Base-by-base conservation (phyloP, 1,140 invertebrate species). In the Stegodyphus mimosarum region DNA sequence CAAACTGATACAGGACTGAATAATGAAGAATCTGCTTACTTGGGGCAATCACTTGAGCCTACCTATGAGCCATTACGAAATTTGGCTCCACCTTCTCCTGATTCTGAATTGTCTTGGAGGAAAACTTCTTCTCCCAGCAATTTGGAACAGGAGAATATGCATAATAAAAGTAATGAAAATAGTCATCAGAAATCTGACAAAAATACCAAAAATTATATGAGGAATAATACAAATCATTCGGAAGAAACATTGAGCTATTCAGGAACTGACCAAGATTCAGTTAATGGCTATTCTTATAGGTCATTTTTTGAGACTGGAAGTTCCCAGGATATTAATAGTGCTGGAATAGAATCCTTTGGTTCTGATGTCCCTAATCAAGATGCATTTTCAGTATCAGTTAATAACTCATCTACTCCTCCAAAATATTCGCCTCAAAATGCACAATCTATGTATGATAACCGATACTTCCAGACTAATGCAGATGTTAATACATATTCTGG, bases 51-150 rank as follows among this genome's bases (percentile, higher is more conserved):
- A n/a, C 70, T 83, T 11, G 67, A 71, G 49, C 71, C 80, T 7
- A 86, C 83, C 1, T 86, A 86, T 66, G 83, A 86, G 48, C 66
- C 74, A 10, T 64, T 86, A 11, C 55, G 50, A 33, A 86, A 86
- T 64, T 75, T 86, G 17, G 69, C 69, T 52, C 75, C 72, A 17
- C 74, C 83, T 10, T 86, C 83, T 33, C 83, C 83, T 4, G 75
- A 86, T 9, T 50, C 81, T 17, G 80, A 60, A 13, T 52, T 83
- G 50, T 60, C 73, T 13, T 84, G 81, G 81, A 70, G 64, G 17
- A 84, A 84, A 15, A 71, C 17, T 76, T 10, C 51, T 50, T 69
- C 81, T 52, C 80, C 80, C 5, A n/a, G 13, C 49, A 66, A 76
- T 13, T 48, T 76, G n/a, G 69, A 66, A 50, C 10, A 15, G 10